Base-by-base conservation (phyloP, 1,140 invertebrate genomes). In the Brachionus koreanus region DNA sequence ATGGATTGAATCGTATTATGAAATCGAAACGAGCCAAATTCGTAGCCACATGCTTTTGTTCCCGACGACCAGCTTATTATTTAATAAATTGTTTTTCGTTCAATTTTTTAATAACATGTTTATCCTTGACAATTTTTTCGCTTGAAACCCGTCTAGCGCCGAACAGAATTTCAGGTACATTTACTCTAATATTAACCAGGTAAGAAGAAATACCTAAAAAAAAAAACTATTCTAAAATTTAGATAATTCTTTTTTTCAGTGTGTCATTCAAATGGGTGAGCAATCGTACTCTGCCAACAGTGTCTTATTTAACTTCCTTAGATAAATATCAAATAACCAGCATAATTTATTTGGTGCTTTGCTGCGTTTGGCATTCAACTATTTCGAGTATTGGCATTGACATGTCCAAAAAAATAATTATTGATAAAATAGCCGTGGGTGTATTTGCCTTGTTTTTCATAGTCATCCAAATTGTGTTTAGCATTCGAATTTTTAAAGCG, bases 51-150 rank as follows among this genome's bases (percentile, higher is more conserved):
- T 79, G 76, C 13, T 79, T 61, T 35, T 79, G 76, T 65, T 79
- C 76, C 25, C n/a, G 76, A 23, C 19, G 76, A 63, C 76, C 76
- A 65, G 49, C 76, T n/a, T 79, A 79, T 23, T 79, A 79, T 16
- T 65, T 79, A 39, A 79, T 61, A 29, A 79, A 79, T 79, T 79
- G 76, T 35, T 65, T 46, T 43, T 82, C 79, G 25, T 82, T 65
- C 19, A 82, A 65, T 46, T 82, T 82, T 82, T 16, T 67, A 35
- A 82, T 82, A 5, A 67, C 39, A 16, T 16, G 61, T 29, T 65
- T 82, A 3, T 82, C 77, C 9, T 69, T 82, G 63, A 65, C 57
- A 6, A 65, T 82, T 25, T 65, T 65, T 82, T 82, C 57, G n/a
- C 23, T 82, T 19, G 57, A 82, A 65, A 65, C 52, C 29, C 39